Percentiles rank a stretch among this genome's conserved stretches.
Conservation (phyloP, 2,888 invertebrate genomes). For the Pandemis heparana region DNA sequence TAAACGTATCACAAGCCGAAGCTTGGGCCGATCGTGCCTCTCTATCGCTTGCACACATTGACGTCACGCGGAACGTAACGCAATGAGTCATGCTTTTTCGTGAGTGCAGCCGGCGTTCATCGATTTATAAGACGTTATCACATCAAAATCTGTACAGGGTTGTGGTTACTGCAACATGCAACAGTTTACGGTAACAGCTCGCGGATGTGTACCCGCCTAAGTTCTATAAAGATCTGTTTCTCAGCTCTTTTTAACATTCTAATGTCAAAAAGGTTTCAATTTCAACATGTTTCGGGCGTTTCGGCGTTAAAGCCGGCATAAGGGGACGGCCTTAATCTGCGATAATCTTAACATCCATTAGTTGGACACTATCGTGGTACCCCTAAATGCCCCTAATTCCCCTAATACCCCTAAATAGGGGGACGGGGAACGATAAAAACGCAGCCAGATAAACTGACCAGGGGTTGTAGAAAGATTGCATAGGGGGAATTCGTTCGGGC, state of each 20-base stretch:
- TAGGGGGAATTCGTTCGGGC: conserved; percentile 21
- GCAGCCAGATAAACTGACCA: conserved; percentile 7
- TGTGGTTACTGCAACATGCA: too few species aligned
- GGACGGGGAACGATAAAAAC: conserved; percentile 29
- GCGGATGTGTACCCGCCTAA: too few species aligned
- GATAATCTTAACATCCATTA: conserved; percentile 37
- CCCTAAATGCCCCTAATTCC: conserved; percentile 7
- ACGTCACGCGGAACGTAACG: too few species aligned
- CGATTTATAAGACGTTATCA: too few species aligned
- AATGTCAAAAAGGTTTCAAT: conserved; percentile 4
- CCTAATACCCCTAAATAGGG: conserved; percentile 38
- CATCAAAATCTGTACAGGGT: too few species aligned
- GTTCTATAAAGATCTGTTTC: too few species aligned
- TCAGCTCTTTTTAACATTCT: background rate
- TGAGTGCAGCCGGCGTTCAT: too few species aligned
- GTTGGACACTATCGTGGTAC: conserved; percentile 30
- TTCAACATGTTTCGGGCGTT: conserved; percentile 18
- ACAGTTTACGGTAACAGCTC: too few species aligned
- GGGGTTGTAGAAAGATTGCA: conserved; percentile 38
- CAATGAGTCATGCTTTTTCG: too few species aligned
- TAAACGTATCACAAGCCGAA: too few species aligned
- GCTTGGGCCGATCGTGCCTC: too few species aligned
- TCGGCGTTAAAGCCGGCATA: background rate
- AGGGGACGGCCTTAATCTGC: conserved; percentile 28
- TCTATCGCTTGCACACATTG: too few species aligned